Evolutionary conservation across 2,113 vertebrate species (phyloP).

Genomic region (Cryptomyrus ogoouensis): DNA sequence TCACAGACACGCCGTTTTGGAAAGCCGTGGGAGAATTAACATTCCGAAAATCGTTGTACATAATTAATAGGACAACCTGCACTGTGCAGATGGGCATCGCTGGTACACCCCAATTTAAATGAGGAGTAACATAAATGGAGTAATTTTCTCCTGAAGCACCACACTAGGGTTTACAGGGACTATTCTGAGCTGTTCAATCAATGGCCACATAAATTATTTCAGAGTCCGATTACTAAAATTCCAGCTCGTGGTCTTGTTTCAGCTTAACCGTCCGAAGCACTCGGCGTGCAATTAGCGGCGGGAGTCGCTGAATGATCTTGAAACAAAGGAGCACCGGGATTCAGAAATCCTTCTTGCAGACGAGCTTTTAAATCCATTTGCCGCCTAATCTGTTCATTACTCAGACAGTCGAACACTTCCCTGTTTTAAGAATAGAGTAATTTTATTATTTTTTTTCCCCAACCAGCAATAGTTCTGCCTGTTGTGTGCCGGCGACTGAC

Average conservation of each 20-base stretch:
- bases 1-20: not conserved
- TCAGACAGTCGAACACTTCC: not conserved
- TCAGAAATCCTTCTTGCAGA: not conserved
- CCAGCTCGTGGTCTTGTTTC: not conserved
- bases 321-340: not conserved
- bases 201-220: not conserved
- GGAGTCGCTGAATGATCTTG: not conserved
- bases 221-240: not conserved
- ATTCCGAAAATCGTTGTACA: not conserved
- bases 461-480: not conserved
- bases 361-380: not conserved
- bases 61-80: not conserved
- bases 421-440: not conserved
- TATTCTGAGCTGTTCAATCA: not conserved
- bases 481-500: not conserved
- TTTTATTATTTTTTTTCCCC: not conserved
- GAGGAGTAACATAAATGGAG: not conserved
- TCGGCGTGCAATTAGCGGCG: not conserved
- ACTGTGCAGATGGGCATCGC: not conserved
- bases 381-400: slow-evolving; percentile 3
- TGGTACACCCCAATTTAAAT: not conserved
- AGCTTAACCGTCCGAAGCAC: not conserved
- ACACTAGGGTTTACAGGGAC: not conserved
- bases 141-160: not conserved
- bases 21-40: not conserved